These are phyloP conservation scores for Sciaenops ocellatus DNA, from an alignment of 2,797 vertebrate genomes.

Conservation along the genomic window DNA sequence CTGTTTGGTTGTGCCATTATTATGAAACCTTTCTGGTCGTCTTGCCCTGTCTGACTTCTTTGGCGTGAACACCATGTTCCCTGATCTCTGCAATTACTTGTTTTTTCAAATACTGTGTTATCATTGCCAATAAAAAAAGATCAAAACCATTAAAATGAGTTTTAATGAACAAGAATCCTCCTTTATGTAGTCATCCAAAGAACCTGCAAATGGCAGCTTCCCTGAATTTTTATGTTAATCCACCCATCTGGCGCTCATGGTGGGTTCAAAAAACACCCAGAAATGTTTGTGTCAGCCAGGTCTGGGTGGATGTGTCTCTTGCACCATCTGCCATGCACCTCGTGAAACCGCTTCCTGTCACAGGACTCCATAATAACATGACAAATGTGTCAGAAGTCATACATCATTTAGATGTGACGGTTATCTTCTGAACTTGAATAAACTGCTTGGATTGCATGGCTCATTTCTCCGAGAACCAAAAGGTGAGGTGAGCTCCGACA, in stretches of 20 bases:
- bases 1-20: neutral
- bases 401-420: conserved; percentile 45
- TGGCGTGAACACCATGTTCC: neutral
- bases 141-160: neutral
- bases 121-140: neutral
- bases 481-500: conserved; percentile 8
- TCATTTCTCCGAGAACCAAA: conserved; percentile 52
- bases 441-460: conserved; percentile 58
- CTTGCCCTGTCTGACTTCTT: too few relatives aligned
- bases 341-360: conserved; percentile 47
- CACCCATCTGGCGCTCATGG: conserved; percentile 14
- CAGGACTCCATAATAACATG: conserved; percentile 33
- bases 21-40: too few relatives aligned
- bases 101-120: too few relatives aligned
- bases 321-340: conserved; percentile 51
- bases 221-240: conserved; percentile 6
- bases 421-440: conserved; percentile 49
- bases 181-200: neutral
- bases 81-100: neutral
- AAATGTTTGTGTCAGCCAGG: neutral
- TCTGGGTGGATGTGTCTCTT: conserved; percentile 22
- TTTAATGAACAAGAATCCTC: neutral
- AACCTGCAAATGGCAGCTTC: neutral
- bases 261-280: neutral
- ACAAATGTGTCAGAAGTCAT: conserved; percentile 49